Evolutionary conservation across 1,140 invertebrate species (phyloP).

Genomic region (Temnothorax nylanderi): DNA sequence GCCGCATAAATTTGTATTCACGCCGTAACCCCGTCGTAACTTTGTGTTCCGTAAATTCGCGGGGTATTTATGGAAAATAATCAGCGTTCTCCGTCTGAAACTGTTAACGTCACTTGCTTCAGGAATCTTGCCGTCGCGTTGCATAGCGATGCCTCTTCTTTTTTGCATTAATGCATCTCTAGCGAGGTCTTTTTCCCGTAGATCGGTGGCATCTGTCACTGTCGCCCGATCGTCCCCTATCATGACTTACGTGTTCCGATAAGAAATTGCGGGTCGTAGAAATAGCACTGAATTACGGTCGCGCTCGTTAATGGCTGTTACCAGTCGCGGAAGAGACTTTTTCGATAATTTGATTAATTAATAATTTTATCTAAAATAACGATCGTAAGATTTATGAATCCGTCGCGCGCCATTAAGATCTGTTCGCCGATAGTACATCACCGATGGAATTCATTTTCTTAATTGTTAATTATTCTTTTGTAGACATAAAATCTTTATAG

Average conservation of each 20-base stretch:
- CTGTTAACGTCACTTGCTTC: conserved; percentile 29
- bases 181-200: neutral
- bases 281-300: conserved; percentile 46
- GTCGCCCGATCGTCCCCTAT: conserved; percentile 65
- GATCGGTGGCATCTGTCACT: conserved; percentile 60
- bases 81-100: conserved; percentile 24
- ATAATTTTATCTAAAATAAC: conserved; percentile 20
- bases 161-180: conserved; percentile 45
- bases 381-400: conserved; percentile 15
- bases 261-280: conserved; percentile 66
- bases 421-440: neutral
- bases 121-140: conserved; percentile 1
- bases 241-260: conserved; percentile 59
- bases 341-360: conserved; percentile 31
- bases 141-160: conserved; percentile 13
- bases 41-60: conserved; percentile 25
- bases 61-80: conserved; percentile 46
- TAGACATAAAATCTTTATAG: conserved; percentile 6
- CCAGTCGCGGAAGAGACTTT: neutral
- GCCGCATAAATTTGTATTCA: conserved; percentile 52
- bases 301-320: conserved; percentile 1
- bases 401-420: neutral
- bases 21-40: neutral
- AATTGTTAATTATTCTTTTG: neutral
- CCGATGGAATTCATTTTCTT: conserved; percentile 2